These are phyloP conservation scores for Temnothorax longispinosus DNA, from an alignment of 1,140 invertebrate genomes.

Conservation along the genomic window DNA sequence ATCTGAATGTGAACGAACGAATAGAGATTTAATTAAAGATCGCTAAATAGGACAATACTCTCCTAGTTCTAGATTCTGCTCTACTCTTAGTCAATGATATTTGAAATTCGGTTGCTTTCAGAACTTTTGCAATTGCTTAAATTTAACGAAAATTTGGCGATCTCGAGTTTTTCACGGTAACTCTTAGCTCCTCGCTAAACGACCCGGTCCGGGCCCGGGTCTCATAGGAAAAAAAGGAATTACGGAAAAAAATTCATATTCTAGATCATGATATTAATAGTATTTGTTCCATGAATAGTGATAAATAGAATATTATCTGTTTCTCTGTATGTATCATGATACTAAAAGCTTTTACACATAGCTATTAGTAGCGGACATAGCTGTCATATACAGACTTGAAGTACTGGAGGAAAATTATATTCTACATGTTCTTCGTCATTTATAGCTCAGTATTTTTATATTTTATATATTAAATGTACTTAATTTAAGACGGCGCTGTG, in stretches of 20 bases:
- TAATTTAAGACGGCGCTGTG: slow-evolving; percentile 82
- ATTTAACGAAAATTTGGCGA: slow-evolving; percentile 59
- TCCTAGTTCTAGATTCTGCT: slow-evolving; percentile 72
- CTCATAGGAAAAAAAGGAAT: slow-evolving; percentile 47
- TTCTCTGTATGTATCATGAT: slow-evolving; percentile 84
- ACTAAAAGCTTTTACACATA: slow-evolving; percentile 84
- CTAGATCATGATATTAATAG: slow-evolving; percentile 74
- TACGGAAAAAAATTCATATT: slow-evolving; percentile 68
- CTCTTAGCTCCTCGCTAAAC: slow-evolving; percentile 70
- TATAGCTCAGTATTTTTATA: slow-evolving; percentile 85
- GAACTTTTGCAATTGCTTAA: slow-evolving; percentile 60
- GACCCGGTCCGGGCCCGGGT: slow-evolving; percentile 43
- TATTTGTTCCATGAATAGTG: slow-evolving; percentile 76
- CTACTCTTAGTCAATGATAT: slow-evolving; percentile 72
- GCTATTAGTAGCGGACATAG: slow-evolving; percentile 75
- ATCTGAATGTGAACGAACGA: slow-evolving; percentile 37
- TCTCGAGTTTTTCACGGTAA: slow-evolving; percentile 66
- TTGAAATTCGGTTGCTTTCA: slow-evolving; percentile 68
- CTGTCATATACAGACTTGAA: slow-evolving; percentile 69
- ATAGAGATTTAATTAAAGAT: slow-evolving; percentile 67
- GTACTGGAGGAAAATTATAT: slow-evolving; percentile 74
- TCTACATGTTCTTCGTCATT: slow-evolving; percentile 79
- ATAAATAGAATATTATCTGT: slow-evolving; percentile 80
- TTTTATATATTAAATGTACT: slow-evolving; percentile 85
- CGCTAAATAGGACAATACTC: slow-evolving; percentile 73